Evolutionary conservation across 1,140 invertebrate genomes (phyloP).

Genomic region (Drosophila kepulauana): DNA sequence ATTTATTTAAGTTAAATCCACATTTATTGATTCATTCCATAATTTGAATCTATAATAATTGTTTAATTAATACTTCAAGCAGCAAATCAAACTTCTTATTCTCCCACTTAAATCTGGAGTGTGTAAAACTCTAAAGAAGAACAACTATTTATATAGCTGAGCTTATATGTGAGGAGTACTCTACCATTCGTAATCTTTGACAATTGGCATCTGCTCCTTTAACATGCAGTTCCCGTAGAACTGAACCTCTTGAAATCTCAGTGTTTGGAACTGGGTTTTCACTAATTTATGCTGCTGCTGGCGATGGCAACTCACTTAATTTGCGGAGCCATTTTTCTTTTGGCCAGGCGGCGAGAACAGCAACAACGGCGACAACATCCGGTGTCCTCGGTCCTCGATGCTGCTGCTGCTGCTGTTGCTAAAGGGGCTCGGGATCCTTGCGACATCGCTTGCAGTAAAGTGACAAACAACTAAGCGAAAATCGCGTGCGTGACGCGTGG

Average conservation of each 20-base stretch:
- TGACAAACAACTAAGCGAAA: slow-evolving; percentile 83
- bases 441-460: slow-evolving; percentile 44
- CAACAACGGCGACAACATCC: slow-evolving; percentile 32
- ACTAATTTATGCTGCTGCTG: slow-evolving; percentile 67
- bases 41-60: too few species aligned
- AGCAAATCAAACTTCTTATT: too few species aligned
- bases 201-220: slow-evolving; percentile 11
- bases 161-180: too few species aligned
- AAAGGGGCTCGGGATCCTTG: not conserved
- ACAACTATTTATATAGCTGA: too few species aligned
- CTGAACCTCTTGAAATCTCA: slow-evolving; percentile 51
- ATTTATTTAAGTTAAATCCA: too few species aligned
- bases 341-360: slow-evolving; percentile 37
- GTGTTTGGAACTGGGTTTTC: slow-evolving; percentile 19
- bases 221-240: too few species aligned
- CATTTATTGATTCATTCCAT: too few species aligned
- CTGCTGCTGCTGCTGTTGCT: too few species aligned
- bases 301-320: slow-evolving; percentile 74
- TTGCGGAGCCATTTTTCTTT: slow-evolving; percentile 68
- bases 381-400: not conserved
- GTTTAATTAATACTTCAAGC: too few species aligned
- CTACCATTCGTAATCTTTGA: too few species aligned
- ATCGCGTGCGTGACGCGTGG: slow-evolving; percentile 82
- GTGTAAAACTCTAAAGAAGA: too few species aligned
- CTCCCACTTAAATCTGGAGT: too few species aligned